Evolutionary conservation across 1,140 invertebrate genomes (phyloP).

Genomic region (Drosophila pseudoobscura): DNA sequence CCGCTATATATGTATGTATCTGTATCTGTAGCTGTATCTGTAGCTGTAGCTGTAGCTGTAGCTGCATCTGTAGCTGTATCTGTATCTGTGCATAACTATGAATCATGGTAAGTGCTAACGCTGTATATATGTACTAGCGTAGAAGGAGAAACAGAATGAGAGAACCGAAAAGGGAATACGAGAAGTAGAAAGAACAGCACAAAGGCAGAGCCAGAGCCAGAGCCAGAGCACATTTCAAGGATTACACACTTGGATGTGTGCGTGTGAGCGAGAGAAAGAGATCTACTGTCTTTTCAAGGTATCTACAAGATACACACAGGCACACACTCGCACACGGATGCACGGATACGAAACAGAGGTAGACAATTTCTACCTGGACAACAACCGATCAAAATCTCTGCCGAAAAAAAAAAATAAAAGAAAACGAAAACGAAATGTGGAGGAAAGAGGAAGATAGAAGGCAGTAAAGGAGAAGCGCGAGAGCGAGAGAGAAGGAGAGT

Average conservation of each 20-base stretch:
- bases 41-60: slow-evolving; percentile 17
- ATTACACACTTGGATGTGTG: slow-evolving; percentile 15
- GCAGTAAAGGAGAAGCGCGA: slow-evolving; percentile 3
- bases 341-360: slow-evolving; percentile 37
- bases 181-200: slow-evolving; percentile 35
- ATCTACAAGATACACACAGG: slow-evolving; percentile 68
- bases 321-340: slow-evolving; percentile 23
- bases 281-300: slow-evolving; percentile 64
- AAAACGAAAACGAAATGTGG: slow-evolving; percentile 31
- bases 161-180: slow-evolving; percentile 5
- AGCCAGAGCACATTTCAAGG: slow-evolving; percentile 33
- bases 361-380: slow-evolving; percentile 80
- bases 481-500: neutral
- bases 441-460: slow-evolving; percentile 7
- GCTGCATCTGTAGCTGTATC: too few relatives aligned
- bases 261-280: slow-evolving; percentile 27
- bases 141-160: slow-evolving; percentile 11
- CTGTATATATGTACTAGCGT: slow-evolving; percentile 25
- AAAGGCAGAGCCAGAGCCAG: slow-evolving; percentile 16
- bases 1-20: slow-evolving; percentile 8
- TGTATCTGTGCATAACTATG: slow-evolving; percentile 59
- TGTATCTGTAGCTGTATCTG: slow-evolving; percentile 11
- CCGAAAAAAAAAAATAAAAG: slow-evolving; percentile 54
- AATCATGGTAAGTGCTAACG: slow-evolving; percentile 72
- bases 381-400: slow-evolving; percentile 79